These are phyloP conservation scores for Anguilla anguilla DNA, from an alignment of 2,797 vertebrate genomes.

Conservation along the genomic window DNA sequence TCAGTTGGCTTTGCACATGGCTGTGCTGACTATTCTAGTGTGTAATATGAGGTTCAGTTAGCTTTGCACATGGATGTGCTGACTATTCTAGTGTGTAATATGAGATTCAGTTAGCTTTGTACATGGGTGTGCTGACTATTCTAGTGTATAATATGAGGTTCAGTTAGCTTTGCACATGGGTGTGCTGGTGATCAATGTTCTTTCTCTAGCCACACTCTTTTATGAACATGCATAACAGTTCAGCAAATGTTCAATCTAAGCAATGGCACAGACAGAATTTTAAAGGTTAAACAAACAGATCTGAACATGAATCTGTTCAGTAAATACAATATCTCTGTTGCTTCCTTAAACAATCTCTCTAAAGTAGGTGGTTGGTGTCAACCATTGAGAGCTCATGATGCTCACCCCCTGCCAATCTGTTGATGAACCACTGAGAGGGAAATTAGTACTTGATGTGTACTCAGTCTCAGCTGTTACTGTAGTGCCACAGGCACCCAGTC, in stretches of 20 bases:
- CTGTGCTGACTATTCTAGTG: background rate
- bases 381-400: background rate
- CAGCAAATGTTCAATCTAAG: background rate
- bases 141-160: background rate
- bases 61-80: too few species aligned
- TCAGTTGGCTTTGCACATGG: too few species aligned
- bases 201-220: background rate
- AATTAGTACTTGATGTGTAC: background rate
- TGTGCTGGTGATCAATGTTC: background rate
- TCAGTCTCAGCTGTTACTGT: background rate
- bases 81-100: background rate
- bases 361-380: background rate
- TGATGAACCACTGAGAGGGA: background rate
- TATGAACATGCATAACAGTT: background rate
- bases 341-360: background rate
- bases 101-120: too few species aligned
- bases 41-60: background rate
- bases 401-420: background rate
- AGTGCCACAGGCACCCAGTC: background rate
- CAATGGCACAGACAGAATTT: background rate
- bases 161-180: background rate
- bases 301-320: background rate
- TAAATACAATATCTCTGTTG: background rate
- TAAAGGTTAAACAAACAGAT: background rate
- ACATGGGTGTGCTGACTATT: too few species aligned